These are phyloP conservation scores for Pteromalus puparum DNA, from an alignment of 1,140 invertebrate species.

Conservation along the genomic window DNA sequence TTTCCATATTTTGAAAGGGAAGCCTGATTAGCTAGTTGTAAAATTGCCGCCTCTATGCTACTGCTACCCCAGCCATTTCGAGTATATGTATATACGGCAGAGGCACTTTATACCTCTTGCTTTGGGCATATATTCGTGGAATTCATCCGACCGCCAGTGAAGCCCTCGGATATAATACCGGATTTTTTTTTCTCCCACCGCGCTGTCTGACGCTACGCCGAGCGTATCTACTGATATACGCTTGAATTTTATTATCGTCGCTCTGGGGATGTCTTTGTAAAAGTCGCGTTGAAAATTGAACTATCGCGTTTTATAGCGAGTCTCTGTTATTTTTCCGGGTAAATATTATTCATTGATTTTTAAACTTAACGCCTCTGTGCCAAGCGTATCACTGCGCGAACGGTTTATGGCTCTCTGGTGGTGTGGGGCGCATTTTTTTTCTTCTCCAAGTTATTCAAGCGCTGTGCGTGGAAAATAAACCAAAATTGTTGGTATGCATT, in stretches of 20 bases:
- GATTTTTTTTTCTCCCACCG: not conserved
- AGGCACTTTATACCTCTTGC: too few relatives aligned
- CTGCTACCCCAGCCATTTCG: not conserved
- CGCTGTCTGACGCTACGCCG: not conserved
- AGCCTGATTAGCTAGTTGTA: slow-evolving; percentile 44
- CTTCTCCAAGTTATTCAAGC: not conserved
- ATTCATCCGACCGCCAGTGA: not conserved
- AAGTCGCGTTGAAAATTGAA: slow-evolving; percentile 5
- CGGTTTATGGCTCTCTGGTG: slow-evolving; percentile 11
- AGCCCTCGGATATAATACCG: not conserved
- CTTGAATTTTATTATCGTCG: not conserved
- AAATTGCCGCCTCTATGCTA: slow-evolving; percentile 4
- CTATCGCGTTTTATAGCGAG: not conserved
- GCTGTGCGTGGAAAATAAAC: not conserved
- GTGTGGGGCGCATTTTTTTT: not conserved
- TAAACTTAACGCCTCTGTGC: not conserved
- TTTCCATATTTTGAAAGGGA: slow-evolving; percentile 41
- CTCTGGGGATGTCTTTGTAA: not conserved
- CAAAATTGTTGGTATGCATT: too few relatives aligned
- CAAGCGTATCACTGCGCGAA: not conserved
- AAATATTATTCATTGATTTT: slow-evolving; percentile 43
- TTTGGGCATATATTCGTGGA: not conserved
- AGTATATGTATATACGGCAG: not conserved
- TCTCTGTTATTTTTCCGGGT: not conserved
- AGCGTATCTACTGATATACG: not conserved